Evolutionary conservation across 2,797 vertebrate genomes (phyloP), one percentile per base, ranked within the genome.

Genomic region (Falco peregrinus): DNA sequence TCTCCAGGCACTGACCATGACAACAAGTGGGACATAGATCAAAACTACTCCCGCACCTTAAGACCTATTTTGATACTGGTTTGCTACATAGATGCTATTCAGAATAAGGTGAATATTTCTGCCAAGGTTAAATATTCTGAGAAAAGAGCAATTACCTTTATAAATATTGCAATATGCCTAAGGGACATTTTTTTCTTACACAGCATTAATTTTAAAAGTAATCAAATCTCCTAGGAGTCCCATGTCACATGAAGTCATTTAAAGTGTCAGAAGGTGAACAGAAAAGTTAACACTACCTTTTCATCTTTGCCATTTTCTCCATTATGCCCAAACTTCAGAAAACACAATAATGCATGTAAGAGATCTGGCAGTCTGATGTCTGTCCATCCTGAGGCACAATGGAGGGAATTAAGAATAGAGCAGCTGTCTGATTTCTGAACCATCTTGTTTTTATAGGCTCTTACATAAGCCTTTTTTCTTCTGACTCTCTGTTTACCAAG

Each of bases 391-490:
- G 59, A 90, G 77, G 35, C 65, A 95, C 57, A 93, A 78, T 63
- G 35, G 45, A 77, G 71, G 39, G 56, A 92, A 87, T 82, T 50
- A 70, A 69, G 67, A 89, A 48, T 41, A 85, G 64, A 86, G 50
- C 64, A 94, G 85, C 84, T 92, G 85, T 93, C 50, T 63, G 54
- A 51, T 60, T 90, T 81, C 88, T 95, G 86, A 88, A 82, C 82
- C 1, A 0, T 53, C 63, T 79, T 88, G 48, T 77, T 92, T 91
- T 91, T 74, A 37, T 70, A 65, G 51, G 43, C 82, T 92, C 73
- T 97, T 95, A 95, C 67, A 88, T 94, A 91, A 96, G 33, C 16
- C 16, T 93, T 95, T 89, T 63, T 77, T 43, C 67, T 88, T 43
- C 45, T 92, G 61, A 83, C 7, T 64, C 70, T 67, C 12, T 82